A percentile compares a stretch with the other conserved stretches of the same genome.
Evolutionary conservation across 1,140 invertebrate genomes (phyloP).

Genomic region (Nephila pilipes): DNA sequence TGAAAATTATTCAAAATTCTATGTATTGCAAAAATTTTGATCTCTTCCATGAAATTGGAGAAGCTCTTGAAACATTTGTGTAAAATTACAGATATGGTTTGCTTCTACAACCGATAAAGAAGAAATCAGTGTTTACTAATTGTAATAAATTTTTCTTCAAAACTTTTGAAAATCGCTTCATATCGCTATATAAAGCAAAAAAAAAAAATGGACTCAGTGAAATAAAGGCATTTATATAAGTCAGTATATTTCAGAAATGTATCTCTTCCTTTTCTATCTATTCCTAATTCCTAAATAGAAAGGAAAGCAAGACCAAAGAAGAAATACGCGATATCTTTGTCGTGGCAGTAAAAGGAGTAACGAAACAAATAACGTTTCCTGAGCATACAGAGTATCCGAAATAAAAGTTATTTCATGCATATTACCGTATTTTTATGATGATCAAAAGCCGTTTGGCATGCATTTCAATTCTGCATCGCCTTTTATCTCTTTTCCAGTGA

Average conservation of each 20-base stretch:
- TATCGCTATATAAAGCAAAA: no score
- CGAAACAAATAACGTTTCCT: background rate
- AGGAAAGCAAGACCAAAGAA: background rate
- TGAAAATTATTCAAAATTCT: no score
- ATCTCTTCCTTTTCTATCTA: background rate
- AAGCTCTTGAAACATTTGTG: no score
- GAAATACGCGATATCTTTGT: background rate
- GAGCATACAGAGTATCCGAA: background rate
- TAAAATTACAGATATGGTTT: no score
- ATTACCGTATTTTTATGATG: conserved; percentile 34
- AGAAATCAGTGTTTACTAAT: no score
- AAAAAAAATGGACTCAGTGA: no score
- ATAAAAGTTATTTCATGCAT: conserved; percentile 36
- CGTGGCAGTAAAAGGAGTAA: background rate
- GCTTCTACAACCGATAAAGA: no score
- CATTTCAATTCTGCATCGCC: background rate
- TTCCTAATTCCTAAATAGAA: background rate
- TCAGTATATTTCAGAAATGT: conserved; percentile 11
- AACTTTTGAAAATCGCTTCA: no score
- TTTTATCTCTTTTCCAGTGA: background rate
- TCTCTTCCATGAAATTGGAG: no score
- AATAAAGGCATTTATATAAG: no score
- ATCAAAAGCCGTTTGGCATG: background rate
- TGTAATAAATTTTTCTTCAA: no score
- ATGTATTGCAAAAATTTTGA: no score